Evolutionary conservation across 2,888 invertebrate species (phyloP).

Genomic region (Dicycla oo): DNA sequence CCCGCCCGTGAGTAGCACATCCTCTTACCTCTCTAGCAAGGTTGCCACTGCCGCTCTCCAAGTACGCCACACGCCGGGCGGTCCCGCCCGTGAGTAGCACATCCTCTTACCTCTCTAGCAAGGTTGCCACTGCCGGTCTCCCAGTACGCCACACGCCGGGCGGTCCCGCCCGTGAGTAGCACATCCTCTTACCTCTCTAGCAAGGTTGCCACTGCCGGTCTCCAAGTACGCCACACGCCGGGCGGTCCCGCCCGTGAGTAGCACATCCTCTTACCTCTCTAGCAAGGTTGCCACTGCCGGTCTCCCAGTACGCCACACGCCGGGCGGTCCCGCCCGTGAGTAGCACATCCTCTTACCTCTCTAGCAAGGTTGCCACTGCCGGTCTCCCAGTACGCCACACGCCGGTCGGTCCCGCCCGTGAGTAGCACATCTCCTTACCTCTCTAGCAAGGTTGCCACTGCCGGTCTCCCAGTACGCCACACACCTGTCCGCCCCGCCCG

Average conservation of each 20-base stretch:
- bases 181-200: conserved; percentile 91
- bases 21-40: conserved; percentile 92
- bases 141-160: conserved; percentile 97
- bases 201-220: conserved; percentile 94
- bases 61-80: conserved; percentile 96
- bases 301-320: conserved; percentile 97
- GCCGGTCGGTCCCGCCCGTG: conserved; percentile 96
- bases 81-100: conserved; percentile 95
- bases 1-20: conserved; percentile 93
- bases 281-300: conserved; percentile 95
- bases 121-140: conserved; percentile 96
- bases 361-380: conserved; percentile 95
- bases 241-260: conserved; percentile 96
- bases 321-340: conserved; percentile 96
- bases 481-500: conserved; percentile 96
- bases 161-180: conserved; percentile 95
- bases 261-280: conserved; percentile 90
- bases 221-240: conserved; percentile 97
- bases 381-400: conserved; percentile 97
- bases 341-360: conserved; percentile 90
- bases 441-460: conserved; percentile 95
- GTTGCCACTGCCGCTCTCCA: conserved; percentile 96
- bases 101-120: conserved; percentile 92
- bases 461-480: conserved; percentile 97
- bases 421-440: conserved; percentile 90